Percentiles rank a stretch among this genome's conserved stretches.
Conservation (phyloP, 2,888 invertebrate genomes). For the Bugula neritina region DNA sequence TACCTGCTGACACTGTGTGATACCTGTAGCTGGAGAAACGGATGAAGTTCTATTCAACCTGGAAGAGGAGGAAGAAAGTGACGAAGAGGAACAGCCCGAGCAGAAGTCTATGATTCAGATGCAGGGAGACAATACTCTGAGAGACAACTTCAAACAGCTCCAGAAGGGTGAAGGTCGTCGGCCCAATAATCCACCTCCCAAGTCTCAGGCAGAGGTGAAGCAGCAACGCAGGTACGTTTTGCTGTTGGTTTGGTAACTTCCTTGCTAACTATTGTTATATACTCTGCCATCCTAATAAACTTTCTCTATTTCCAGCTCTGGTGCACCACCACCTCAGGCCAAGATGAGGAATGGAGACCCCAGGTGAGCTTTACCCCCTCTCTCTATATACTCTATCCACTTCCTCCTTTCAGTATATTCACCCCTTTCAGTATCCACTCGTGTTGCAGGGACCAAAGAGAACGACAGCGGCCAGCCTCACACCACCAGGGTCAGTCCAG, state of each 20-base stretch:
- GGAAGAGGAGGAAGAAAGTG: slow-evolving; percentile 79
- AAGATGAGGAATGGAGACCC: slow-evolving; percentile 20
- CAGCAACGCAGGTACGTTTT: slow-evolving; percentile 14
- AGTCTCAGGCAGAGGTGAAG: slow-evolving; percentile 24
- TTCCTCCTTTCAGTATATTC: no score
- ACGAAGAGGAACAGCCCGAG: slow-evolving; percentile 81
- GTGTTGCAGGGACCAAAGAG: slow-evolving; percentile 25
- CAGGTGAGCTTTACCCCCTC: slow-evolving; percentile 12
- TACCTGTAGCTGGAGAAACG: slow-evolving; percentile 3
- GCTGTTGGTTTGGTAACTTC: background rate
- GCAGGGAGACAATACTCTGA: slow-evolving; percentile 84
- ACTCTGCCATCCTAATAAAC: background rate
- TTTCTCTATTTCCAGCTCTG: background rate
- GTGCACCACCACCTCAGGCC: background rate
- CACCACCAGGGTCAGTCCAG: background rate
- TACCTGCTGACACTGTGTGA: no score
- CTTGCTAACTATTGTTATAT: background rate
- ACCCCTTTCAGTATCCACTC: no score
- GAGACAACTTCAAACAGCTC: slow-evolving; percentile 95
- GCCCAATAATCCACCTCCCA: slow-evolving; percentile 19
- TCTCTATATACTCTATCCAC: no score
- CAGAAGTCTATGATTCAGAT: slow-evolving; percentile 75
- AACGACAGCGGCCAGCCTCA: slow-evolving; percentile 4
- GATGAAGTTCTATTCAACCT: slow-evolving; percentile 29
- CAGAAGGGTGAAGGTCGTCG: slow-evolving; percentile 60